Conservation (phyloP, 2,888 invertebrate species). For the Pyralis farinalis region DNA sequence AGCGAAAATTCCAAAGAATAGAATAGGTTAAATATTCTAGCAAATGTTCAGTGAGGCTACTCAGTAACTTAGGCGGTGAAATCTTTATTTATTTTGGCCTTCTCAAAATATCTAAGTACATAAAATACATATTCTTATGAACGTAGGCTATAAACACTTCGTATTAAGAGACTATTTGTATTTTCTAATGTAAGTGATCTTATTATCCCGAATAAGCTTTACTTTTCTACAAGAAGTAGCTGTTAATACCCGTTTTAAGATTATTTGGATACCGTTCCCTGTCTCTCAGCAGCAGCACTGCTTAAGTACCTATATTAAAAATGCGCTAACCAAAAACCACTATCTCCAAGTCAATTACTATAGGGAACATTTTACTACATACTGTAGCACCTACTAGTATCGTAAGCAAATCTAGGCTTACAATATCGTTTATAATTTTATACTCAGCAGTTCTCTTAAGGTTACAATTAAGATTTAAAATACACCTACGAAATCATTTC, state of each 20-base stretch:
- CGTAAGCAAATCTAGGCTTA: conserved; percentile 75
- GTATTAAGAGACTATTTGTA: conserved; percentile 65
- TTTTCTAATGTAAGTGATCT: conserved; percentile 50
- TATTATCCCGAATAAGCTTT: conserved; percentile 70
- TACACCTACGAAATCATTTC: conserved; percentile 26
- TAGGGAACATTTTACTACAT: conserved; percentile 89
- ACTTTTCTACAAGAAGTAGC: conserved; percentile 68
- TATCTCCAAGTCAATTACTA: conserved; percentile 92
- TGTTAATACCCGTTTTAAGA: conserved; percentile 46
- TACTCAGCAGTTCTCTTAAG: conserved; percentile 74
- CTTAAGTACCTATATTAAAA: conserved; percentile 26
- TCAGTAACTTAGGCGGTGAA: conserved; percentile 42
- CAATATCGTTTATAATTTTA: conserved; percentile 76
- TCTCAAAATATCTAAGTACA: conserved; percentile 22
- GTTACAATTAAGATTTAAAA: conserved; percentile 59
- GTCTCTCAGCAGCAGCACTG: conserved; percentile 47
- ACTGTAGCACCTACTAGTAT: conserved; percentile 74
- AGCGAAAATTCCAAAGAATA: background rate
- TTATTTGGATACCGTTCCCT: conserved; percentile 45
- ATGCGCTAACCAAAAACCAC: conserved; percentile 70
- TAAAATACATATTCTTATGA: conserved; percentile 75
- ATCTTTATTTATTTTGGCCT: background rate
- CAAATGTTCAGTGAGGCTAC: conserved; percentile 7
- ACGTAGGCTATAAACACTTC: conserved; percentile 69
- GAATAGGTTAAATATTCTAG: conserved; percentile 3